These are phyloP conservation scores for Aphelinus certus DNA, from an alignment of 1,140 invertebrate genomes.

Conservation along the genomic window DNA sequence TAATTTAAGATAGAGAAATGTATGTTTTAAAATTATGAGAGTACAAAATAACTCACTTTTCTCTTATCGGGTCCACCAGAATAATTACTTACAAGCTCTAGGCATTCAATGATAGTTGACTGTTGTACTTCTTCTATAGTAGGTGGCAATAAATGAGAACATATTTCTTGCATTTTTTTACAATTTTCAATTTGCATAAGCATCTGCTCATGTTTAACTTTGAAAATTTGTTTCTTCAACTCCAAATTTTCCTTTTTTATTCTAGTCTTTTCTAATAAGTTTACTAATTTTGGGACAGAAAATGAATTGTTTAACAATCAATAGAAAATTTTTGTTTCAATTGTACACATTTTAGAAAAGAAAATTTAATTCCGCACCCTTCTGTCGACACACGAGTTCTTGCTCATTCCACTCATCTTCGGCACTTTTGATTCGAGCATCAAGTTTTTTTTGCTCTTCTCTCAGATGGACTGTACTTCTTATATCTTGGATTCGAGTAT, in stretches of 20 bases:
- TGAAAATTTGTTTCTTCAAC: conserved; percentile 50
- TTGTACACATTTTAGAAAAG: neutral
- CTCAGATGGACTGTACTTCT: conserved; percentile 47
- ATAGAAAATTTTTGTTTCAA: too few relatives aligned
- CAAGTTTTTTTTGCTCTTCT: conserved; percentile 43
- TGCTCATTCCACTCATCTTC: conserved; percentile 52
- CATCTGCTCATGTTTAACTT: conserved; percentile 52
- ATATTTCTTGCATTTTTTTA: conserved; percentile 53
- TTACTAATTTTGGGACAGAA: conserved; percentile 38
- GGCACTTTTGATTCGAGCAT: conserved; percentile 46
- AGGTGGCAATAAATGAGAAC: conserved; percentile 53
- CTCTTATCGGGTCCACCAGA: conserved; percentile 51
- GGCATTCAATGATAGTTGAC: conserved; percentile 47
- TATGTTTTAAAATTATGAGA: conserved; percentile 11
- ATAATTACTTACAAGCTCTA: conserved; percentile 50
- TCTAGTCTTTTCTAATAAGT: conserved; percentile 46
- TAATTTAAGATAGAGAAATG: conserved; percentile 22
- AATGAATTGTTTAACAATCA: conserved; percentile 3
- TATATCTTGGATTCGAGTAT: conserved; percentile 47
- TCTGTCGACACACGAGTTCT: conserved; percentile 51
- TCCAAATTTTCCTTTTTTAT: conserved; percentile 37
- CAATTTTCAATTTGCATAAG: conserved; percentile 49
- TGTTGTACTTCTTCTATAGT: conserved; percentile 47
- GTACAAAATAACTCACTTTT: conserved; percentile 23
- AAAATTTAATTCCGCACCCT: conserved; percentile 45